A percentile compares a stretch with the other conserved stretches of the same genome.
These are phyloP conservation scores for Corythaixoides concolor DNA, from an alignment of 2,113 vertebrate genomes.

Conservation along the genomic window DNA sequence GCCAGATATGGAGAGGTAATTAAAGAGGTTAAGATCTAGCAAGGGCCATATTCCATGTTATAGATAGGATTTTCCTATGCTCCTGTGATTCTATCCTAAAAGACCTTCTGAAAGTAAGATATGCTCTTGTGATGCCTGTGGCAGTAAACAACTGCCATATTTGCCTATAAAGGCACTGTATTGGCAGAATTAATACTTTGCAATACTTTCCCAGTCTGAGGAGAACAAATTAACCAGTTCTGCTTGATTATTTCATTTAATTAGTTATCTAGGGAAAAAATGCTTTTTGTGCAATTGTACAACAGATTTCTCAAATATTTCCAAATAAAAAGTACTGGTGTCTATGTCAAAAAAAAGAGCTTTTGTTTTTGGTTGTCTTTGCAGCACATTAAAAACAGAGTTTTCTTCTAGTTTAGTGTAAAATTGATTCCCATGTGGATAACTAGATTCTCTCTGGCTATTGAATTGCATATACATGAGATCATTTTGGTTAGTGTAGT, in stretches of 20 bases:
- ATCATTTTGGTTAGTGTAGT: background rate
- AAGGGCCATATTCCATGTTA: background rate
- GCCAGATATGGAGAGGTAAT: background rate
- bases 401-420: slow-evolving; percentile 15
- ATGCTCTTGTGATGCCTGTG: background rate
- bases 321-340: background rate
- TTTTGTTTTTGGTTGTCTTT: background rate
- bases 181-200: background rate
- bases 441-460: slow-evolving; percentile 15
- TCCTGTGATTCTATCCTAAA: background rate
- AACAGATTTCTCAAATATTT: background rate
- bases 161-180: background rate
- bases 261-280: background rate
- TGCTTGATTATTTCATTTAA: background rate
- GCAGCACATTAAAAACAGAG: background rate
- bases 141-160: background rate
- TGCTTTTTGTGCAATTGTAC: background rate
- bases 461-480: background rate
- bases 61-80: background rate
- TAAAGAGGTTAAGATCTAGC: background rate
- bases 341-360: background rate
- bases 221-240: background rate
- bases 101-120: background rate
- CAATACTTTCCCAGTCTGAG: background rate
- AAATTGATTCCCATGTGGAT: slow-evolving; percentile 32